A percentile compares a stretch with the other conserved stretches of the same genome.
These are phyloP conservation scores for Microctenopoma lineatum DNA, from an alignment of 2,797 vertebrate species.

Conservation along the genomic window DNA sequence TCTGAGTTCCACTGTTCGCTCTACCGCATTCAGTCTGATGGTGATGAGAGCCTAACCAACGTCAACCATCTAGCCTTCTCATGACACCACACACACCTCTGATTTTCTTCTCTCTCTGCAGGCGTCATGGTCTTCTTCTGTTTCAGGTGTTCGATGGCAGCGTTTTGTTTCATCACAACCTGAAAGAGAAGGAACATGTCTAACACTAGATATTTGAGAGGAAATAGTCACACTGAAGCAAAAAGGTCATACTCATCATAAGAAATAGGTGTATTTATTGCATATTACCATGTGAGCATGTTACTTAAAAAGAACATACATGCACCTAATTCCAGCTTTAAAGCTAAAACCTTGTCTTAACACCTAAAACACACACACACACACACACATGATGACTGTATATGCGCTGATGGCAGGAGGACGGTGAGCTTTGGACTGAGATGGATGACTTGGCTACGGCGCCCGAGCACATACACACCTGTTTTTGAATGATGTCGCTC, in stretches of 20 bases:
- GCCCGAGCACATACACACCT: constrained; percentile 76
- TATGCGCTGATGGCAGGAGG: constrained; percentile 26
- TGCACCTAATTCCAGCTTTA: too few relatives aligned
- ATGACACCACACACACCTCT: constrained; percentile 84
- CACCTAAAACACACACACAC: too few relatives aligned
- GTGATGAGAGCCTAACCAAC: background rate
- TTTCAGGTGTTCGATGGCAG: constrained; percentile 96
- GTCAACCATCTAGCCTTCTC: background rate
- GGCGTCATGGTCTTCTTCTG: constrained; percentile 97
- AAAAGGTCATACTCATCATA: background rate
- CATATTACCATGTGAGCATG: background rate
- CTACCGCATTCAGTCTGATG: background rate
- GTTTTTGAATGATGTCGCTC: constrained; percentile 96
- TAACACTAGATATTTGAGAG: constrained; percentile 7
- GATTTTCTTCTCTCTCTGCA: constrained; percentile 95
- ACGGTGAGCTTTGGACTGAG: background rate
- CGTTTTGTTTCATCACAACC: constrained; percentile 99
- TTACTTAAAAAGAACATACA: background rate
- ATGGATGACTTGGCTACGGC: constrained; percentile 16
- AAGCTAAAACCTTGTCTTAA: too few relatives aligned
- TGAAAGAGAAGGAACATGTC: constrained; percentile 58
- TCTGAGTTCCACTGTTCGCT: background rate
- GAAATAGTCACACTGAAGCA: background rate
- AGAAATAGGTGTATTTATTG: background rate
- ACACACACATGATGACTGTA: constrained; percentile 13